Conservation (phyloP, 35 echinoderm and acorn worm genomes). For the Lytechinus pictus region DNA sequence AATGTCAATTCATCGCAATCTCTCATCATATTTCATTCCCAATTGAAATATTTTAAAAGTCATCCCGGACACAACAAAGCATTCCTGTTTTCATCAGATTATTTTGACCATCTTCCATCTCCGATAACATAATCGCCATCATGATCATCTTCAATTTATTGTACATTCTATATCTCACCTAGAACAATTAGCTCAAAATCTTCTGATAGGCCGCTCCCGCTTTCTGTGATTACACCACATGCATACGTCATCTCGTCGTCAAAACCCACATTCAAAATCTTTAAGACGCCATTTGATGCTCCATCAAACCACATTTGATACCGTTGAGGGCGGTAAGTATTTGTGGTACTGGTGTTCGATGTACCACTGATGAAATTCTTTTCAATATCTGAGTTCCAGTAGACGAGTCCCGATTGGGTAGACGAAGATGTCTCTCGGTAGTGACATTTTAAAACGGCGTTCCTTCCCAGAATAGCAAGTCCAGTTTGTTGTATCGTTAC, state of each 20-base stretch:
- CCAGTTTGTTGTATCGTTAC: neutral
- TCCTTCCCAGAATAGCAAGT: neutral
- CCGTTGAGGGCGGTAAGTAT: neutral
- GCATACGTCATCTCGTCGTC: neutral
- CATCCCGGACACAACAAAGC: no score
- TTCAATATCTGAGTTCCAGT: neutral
- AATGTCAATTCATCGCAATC: no score
- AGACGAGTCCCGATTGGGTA: neutral
- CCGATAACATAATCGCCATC: no score
- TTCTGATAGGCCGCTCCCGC: neutral
- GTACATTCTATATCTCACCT: neutral
- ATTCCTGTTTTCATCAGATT: no score
- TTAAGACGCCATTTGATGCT: neutral
- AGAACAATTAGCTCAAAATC: neutral
- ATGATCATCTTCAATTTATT: no score
- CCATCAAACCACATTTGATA: neutral
- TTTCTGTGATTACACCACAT: neutral
- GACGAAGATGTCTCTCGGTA: neutral
- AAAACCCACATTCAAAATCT: neutral
- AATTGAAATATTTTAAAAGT: no score
- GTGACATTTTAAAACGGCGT: neutral
- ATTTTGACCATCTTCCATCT: no score
- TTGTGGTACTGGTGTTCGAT: neutral
- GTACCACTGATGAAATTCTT: neutral
- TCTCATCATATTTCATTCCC: no score